phyloP scores from a whole-genome alignment of 2,113 vertebrate species.

The Neotoma lepida region DNA sequence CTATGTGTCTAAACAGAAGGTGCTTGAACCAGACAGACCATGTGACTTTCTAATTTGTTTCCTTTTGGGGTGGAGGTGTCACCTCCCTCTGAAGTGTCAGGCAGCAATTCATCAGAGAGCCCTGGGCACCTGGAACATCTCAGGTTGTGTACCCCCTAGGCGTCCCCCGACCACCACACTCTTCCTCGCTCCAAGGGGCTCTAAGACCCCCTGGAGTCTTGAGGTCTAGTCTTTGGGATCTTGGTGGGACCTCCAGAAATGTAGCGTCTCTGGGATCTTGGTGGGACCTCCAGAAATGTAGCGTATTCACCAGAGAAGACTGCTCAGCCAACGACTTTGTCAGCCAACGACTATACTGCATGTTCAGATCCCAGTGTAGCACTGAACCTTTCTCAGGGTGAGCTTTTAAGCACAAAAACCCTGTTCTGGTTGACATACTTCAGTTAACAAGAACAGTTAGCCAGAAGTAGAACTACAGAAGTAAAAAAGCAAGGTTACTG shows the following conservation, averaged over 20 bases:
- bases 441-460: too few species aligned
- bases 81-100: neutral
- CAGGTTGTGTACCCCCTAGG: neutral
- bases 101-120: neutral
- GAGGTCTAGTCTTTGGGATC: too few species aligned
- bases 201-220: neutral
- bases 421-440: neutral
- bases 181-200: neutral
- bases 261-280: too few species aligned
- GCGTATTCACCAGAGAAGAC: neutral
- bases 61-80: neutral
- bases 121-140: neutral
- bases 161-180: too few species aligned
- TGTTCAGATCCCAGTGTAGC: neutral
- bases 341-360: neutral
- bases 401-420: neutral
- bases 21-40: neutral
- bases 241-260: too few species aligned
- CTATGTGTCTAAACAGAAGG: neutral
- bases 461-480: neutral
- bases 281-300: too few species aligned
- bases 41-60: neutral
- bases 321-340: too few species aligned
- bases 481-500: neutral
- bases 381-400: neutral